Conservation (phyloP, 2,888 invertebrate species). For the Phoenoteleia sp. region DNA sequence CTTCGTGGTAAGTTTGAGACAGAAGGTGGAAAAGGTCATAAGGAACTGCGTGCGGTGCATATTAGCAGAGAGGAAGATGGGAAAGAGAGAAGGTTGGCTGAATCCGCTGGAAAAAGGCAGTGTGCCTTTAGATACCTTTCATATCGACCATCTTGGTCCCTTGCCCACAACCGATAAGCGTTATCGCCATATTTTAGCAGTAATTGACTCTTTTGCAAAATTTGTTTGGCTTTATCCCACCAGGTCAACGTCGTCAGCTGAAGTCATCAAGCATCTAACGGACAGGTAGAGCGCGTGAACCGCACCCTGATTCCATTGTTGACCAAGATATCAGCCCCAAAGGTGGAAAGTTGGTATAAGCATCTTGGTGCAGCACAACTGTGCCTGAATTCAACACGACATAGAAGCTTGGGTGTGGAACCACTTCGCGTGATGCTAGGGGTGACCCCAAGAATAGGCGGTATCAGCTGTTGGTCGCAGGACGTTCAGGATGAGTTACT, state of each 20-base stretch:
- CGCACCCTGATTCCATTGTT: not conserved
- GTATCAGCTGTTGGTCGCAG: too few species aligned
- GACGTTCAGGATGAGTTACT: too few species aligned
- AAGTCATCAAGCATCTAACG: constrained; percentile 59
- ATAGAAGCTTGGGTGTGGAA: not conserved
- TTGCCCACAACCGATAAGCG: not conserved
- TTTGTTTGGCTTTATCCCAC: constrained; percentile 53
- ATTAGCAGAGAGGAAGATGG: not conserved
- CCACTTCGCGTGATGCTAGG: too few species aligned
- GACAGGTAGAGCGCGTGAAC: too few species aligned
- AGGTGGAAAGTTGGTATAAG: not conserved
- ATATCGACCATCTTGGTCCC: too few species aligned
- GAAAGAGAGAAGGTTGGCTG: not conserved
- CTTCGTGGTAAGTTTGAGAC: not conserved
- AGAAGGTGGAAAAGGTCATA: too few species aligned
- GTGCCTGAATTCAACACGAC: not conserved
- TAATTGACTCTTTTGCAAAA: constrained; percentile 9
- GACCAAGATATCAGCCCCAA: not conserved
- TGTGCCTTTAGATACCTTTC: too few species aligned
- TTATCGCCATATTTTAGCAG: constrained; percentile 11
- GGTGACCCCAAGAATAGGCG: too few species aligned
- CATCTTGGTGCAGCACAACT: not conserved
- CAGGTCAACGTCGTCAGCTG: constrained; percentile 69
- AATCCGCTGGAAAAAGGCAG: too few species aligned
- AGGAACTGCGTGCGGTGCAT: not conserved